A percentile compares a stretch with the other conserved stretches of the same genome.
Evolutionary conservation across 2,797 vertebrate species (phyloP).

Genomic region (Eurystomus glaucurus): DNA sequence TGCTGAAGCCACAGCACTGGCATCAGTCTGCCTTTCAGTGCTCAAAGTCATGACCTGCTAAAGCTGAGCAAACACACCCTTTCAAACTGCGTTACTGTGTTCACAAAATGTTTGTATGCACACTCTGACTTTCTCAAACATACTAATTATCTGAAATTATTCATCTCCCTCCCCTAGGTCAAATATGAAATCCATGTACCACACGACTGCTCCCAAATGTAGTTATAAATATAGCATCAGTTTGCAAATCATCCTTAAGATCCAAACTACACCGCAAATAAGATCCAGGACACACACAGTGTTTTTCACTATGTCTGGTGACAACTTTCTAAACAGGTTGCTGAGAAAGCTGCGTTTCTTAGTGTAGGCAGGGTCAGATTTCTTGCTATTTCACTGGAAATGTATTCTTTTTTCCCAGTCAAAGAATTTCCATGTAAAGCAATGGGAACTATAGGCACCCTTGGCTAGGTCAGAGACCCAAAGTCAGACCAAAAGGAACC

Average conservation of each 20-base stretch:
- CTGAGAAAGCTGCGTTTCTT: background rate
- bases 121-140: background rate
- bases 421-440: background rate
- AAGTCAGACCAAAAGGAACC: background rate
- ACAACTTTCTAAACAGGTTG: background rate
- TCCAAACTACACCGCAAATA: background rate
- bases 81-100: background rate
- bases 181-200: background rate
- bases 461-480: background rate
- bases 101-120: background rate
- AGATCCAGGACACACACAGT: background rate
- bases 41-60: background rate
- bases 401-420: background rate
- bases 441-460: background rate
- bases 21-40: background rate
- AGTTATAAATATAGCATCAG: background rate
- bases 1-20: background rate
- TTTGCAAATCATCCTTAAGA: background rate
- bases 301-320: background rate
- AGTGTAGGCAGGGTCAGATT: background rate
- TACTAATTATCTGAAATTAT: background rate
- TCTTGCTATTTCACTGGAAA: background rate
- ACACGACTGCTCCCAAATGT: background rate
- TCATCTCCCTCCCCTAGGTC: background rate
- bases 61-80: background rate